Evolutionary conservation across 1,140 invertebrate species (phyloP).

Genomic region (Cardiocondyla obscurior): DNA sequence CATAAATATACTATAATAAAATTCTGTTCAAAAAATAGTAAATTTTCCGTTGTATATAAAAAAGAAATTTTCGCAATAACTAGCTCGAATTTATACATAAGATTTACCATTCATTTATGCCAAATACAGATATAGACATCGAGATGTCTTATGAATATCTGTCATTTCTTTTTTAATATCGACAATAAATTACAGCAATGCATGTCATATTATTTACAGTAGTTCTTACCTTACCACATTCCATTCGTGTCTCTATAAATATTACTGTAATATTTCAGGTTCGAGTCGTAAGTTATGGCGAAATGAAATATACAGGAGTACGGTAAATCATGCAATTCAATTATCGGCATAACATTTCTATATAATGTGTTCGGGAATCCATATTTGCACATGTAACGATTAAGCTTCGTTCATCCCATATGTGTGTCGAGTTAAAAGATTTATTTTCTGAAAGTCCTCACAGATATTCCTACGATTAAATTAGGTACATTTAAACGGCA

Average conservation of each 20-base stretch:
- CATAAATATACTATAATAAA: not conserved
- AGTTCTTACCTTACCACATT: not conserved
- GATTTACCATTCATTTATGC: constrained; percentile 8
- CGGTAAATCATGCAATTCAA: not conserved
- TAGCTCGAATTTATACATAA: not conserved
- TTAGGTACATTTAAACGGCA: constrained; percentile 68
- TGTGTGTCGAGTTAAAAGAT: not conserved
- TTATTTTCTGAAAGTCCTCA: constrained; percentile 29
- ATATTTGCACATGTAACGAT: not conserved
- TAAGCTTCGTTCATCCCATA: not conserved
- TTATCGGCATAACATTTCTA: not conserved
- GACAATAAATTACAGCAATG: constrained; percentile 26
- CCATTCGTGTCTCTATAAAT: not conserved
- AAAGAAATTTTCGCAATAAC: not conserved
- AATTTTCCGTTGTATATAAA: not conserved
- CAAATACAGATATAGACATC: not conserved
- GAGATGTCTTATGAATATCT: constrained; percentile 11
- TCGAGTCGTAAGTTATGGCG: not conserved
- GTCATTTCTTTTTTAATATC: constrained; percentile 6
- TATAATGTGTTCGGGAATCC: not conserved
- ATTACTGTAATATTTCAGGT: not conserved
- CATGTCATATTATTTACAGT: constrained; percentile 26
- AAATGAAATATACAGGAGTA: not conserved
- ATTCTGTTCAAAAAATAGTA: not conserved
- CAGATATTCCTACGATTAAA: constrained; percentile 66